Evolutionary conservation across 2,888 invertebrate species (phyloP).

Genomic region (Tinea pellionella): DNA sequence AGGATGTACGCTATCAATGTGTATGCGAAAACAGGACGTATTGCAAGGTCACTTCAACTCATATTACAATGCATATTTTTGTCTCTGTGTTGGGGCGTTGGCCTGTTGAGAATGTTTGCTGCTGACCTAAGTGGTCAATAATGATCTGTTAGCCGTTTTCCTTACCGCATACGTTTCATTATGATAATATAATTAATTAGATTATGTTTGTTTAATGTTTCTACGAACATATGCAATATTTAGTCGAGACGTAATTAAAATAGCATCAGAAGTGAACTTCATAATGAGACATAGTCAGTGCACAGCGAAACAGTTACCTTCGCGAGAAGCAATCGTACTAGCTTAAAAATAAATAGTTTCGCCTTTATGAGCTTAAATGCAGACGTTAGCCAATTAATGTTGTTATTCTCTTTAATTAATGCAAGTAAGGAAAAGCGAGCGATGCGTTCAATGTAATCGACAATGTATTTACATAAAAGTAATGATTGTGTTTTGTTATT

Average conservation of each 20-base stretch:
- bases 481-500: not conserved
- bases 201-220: not conserved
- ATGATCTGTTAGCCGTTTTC: conserved; percentile 56
- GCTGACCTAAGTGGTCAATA: conserved; percentile 64
- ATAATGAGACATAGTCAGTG: conserved; percentile 55
- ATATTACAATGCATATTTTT: not conserved
- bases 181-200: not conserved
- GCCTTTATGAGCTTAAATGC: conserved; percentile 30
- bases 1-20: conserved; percentile 25
- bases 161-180: conserved; percentile 9
- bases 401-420: conserved; percentile 15
- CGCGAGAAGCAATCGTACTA: conserved; percentile 33
- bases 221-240: not conserved
- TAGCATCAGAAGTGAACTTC: conserved; percentile 48
- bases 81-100: conserved; percentile 44
- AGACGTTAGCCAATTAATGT: conserved; percentile 11
- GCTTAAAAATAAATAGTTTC: conserved; percentile 31
- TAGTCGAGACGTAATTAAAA: conserved; percentile 40
- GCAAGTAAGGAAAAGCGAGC: not conserved
- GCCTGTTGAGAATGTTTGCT: conserved; percentile 63
- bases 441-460: not conserved
- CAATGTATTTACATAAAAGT: not conserved
- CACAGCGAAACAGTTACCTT: conserved; percentile 48
- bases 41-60: conserved; percentile 2
- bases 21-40: not conserved